Evolutionary conservation across 1,140 invertebrate genomes (phyloP), one percentile per base, ranked within the genome.

Genomic region (Apolygus lucorum): DNA sequence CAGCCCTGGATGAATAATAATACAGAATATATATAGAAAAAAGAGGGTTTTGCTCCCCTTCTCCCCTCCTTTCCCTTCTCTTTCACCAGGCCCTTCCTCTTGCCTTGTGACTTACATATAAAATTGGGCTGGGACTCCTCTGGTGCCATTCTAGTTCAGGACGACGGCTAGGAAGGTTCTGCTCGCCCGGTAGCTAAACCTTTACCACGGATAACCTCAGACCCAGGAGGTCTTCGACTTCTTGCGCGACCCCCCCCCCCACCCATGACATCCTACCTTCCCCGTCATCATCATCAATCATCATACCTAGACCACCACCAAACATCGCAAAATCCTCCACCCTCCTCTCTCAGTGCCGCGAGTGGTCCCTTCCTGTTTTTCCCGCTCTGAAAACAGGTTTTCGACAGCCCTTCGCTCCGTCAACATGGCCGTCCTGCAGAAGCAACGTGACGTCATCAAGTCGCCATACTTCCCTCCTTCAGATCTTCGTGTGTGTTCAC

Each of bases 71-170:
- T 59, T 67, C 71, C 68, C 66, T 69, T 71, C 67, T 72, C 64
- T 59, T 52, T 63, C 59, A 52, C 28, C 34, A 54, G 54, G 68
- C 65, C 70, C 71, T 70, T 66, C 68, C 62, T 68, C 68, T 42
- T 65, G 66, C 72, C 73, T 75, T 73, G 73, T 75, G 74, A 74
- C 74, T 75, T 75, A 75, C 74, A 75, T 76, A 76, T 76, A 76
- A 76, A 76, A 75, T 76, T 76, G 75, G 75, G 74, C 73, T 69
- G 69, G 70, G 68, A 68, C 68, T 63, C 67, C 49, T 68, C 63
- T 72, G 69, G 74, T 75, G 72, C 74, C 75, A 76, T 76, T 76
- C 74, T 74, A 74, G 72, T 74, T 72, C 70, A 67, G 72, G 68
- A 54, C 65, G 68, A 69, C 70, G 69, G 42, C 49, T 66, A 63